Percentiles rank a stretch among this genome's conserved stretches.
Evolutionary conservation across 2,113 vertebrate species (phyloP).

Genomic region (Lanius ludovicianus): DNA sequence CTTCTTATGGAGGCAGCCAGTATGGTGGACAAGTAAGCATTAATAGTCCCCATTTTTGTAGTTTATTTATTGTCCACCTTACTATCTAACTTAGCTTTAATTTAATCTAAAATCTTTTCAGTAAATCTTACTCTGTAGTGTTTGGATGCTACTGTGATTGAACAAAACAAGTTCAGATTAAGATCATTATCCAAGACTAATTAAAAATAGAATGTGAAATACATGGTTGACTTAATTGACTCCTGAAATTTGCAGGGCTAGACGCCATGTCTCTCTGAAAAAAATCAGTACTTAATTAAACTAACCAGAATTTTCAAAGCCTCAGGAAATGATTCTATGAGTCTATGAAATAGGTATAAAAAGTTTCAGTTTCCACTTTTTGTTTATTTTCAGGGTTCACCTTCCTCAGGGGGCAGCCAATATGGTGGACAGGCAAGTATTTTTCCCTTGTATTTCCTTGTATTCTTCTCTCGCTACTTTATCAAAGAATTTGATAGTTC

Average conservation of each 20-base stretch:
- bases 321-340: not conserved
- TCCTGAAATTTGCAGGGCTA: not conserved
- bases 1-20: slow-evolving; percentile 38
- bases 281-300: not conserved
- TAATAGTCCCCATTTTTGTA: not conserved
- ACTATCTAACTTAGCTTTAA: not conserved
- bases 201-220: not conserved
- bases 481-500: not conserved
- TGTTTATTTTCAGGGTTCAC: slow-evolving; percentile 1
- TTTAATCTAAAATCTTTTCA: not conserved
- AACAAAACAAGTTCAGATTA: not conserved
- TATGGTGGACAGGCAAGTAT: slow-evolving; percentile 38
- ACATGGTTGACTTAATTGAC: not conserved
- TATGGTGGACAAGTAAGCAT: slow-evolving; percentile 51
- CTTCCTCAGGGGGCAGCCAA: slow-evolving; percentile 19
- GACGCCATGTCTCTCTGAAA: not conserved
- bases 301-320: not conserved
- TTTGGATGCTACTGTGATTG: not conserved
- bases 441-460: not conserved
- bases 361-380: not conserved
- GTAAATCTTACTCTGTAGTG: not conserved
- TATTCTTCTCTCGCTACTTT: not conserved
- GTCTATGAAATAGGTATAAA: not conserved
- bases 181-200: not conserved
- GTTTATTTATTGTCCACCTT: not conserved